These are phyloP conservation scores for Noctua pronuba DNA, from an alignment of 2,888 invertebrate genomes.

Conservation along the genomic window DNA sequence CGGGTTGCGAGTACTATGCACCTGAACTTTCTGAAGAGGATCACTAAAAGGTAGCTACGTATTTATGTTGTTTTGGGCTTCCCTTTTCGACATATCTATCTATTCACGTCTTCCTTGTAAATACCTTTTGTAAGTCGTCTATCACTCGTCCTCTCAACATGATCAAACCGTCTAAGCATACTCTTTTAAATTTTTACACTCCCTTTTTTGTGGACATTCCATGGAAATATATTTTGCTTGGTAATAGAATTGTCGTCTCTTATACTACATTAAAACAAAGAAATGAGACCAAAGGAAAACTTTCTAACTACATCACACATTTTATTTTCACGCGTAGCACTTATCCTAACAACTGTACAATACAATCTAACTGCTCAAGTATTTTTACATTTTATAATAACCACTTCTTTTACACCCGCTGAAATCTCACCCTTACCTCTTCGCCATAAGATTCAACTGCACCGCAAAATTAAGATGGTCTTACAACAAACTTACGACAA, in stretches of 20 bases:
- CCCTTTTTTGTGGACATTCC: neutral
- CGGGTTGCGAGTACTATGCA: neutral
- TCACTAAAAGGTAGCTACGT: neutral
- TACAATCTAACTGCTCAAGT: constrained; percentile 65
- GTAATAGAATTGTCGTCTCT: neutral
- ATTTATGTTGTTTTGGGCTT: neutral
- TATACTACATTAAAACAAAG: constrained; percentile 37
- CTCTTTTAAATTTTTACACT: neutral
- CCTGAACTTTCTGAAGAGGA: neutral
- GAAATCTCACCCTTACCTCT: constrained; percentile 48
- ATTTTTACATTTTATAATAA: constrained; percentile 63
- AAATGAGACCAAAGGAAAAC: constrained; percentile 46
- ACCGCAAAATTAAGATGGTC: constrained; percentile 51
- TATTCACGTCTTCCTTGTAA: neutral
- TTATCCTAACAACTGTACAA: constrained; percentile 60
- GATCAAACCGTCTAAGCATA: neutral
- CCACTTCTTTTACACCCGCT: constrained; percentile 7
- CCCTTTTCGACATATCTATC: neutral
- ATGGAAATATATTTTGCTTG: neutral
- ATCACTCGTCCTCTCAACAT: neutral
- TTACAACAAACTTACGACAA: constrained; percentile 47
- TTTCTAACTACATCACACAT: constrained; percentile 54
- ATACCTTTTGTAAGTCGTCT: neutral
- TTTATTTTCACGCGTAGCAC: constrained; percentile 55
- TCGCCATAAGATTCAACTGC: constrained; percentile 50